Evolutionary conservation across 2,797 vertebrate species (phyloP), one percentile per base, ranked within the genome.

Genomic region (Anniella stebbinsi): DNA sequence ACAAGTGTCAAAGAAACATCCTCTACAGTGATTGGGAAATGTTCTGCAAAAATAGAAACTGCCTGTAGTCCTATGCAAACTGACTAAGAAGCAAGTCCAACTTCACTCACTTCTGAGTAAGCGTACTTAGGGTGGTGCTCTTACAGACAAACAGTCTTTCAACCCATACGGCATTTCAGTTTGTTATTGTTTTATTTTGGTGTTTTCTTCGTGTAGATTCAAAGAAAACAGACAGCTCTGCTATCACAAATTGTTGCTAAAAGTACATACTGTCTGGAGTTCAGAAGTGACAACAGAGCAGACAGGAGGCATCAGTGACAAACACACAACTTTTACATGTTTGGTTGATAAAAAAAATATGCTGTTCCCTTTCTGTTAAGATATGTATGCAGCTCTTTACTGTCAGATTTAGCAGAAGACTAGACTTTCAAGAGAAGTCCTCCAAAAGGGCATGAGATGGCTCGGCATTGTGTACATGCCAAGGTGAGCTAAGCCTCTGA

Each of bases 1-100:
- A 90, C 86, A 92, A 95, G 90, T 92, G 88, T 82, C 89, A 88
- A 77, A 94, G 95, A 91, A 94, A 92, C 92, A 84, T 92, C 78
- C 57, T 57, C 90, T 87, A 91, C 87, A 93, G 92, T 93, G 91
- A 94, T 87, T 66, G 73, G 54, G 86, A 93, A 92, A 93, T 88
- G 63, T 70, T 86, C 57, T 63, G 89, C 88, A 60, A 15, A n/a
- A 86, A 87, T 88, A 90, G 69, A 91, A 63, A 69, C 82, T 90
- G 41, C 45, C 76, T 80, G 63, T 2, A 51, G 48, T 78, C 45
- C 38, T 77, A 36, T 51, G 41, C 45, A 87, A 28, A n/a, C 33
- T 33, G 45, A 80, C 63, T n/a, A 66, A 41, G 48, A 36, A 28
- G 30, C 25, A 78, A 67, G 76, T 51, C 60, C 30, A 13, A 67